Percentiles rank a stretch among this genome's conserved stretches.
Evolutionary conservation across 2,797 vertebrate genomes (phyloP).

Genomic region (Tiaroga cobitis): DNA sequence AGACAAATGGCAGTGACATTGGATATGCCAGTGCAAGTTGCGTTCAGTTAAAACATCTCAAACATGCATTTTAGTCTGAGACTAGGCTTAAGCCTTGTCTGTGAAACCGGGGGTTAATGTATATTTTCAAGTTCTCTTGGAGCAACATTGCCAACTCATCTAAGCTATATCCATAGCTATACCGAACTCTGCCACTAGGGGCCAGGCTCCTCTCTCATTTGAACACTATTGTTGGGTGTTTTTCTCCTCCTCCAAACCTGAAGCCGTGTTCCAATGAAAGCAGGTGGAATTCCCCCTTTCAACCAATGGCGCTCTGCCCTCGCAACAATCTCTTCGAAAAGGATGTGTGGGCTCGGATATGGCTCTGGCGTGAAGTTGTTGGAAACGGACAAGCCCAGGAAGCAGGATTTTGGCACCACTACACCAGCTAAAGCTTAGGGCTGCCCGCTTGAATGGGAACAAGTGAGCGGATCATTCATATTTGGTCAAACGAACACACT

Average conservation of each 20-base stretch:
- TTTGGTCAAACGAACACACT: neutral
- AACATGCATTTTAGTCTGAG: too few relatives aligned
- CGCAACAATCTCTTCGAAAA: slow-evolving; percentile 22
- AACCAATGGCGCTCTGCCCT: slow-evolving; percentile 71
- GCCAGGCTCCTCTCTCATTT: slow-evolving; percentile 36
- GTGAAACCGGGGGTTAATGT: neutral
- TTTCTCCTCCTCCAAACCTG: slow-evolving; percentile 67
- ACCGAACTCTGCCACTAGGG: slow-evolving; percentile 38
- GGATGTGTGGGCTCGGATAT: slow-evolving; percentile 64
- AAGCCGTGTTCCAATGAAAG: slow-evolving; percentile 76
- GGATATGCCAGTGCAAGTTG: too few relatives aligned
- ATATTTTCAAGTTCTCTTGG: neutral
- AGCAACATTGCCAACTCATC: slow-evolving; percentile 43
- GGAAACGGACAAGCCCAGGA: slow-evolving; percentile 65
- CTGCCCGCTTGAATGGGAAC: slow-evolving; percentile 18
- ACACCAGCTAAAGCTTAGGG: slow-evolving; percentile 7
- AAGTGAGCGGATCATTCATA: neutral
- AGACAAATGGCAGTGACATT: too few relatives aligned
- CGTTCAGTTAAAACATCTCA: too few relatives aligned
- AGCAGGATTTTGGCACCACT: slow-evolving; percentile 45
- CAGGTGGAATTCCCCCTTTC: slow-evolving; percentile 77
- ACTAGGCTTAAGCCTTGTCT: too few relatives aligned
- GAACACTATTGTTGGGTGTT: slow-evolving; percentile 1
- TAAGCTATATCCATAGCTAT: too few relatives aligned
- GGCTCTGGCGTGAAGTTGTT: slow-evolving; percentile 66